Conservation (phyloP, 2,113 vertebrate genomes). For the Mus spicilegus region DNA sequence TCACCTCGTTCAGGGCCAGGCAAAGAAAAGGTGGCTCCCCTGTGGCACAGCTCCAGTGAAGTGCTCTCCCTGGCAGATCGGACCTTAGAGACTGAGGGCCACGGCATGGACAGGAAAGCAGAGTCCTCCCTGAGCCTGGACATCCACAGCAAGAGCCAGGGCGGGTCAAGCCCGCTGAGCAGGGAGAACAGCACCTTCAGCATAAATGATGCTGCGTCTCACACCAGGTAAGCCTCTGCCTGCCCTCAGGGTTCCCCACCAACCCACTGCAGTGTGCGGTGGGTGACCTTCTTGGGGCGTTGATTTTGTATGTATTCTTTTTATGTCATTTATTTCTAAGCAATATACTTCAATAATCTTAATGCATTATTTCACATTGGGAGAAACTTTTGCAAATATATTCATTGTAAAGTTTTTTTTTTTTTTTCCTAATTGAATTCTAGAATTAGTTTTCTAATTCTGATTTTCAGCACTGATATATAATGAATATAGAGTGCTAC, state of each 20-base stretch:
- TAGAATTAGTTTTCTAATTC: constrained; percentile 40
- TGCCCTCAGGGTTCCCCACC: background rate
- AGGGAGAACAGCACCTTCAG: constrained; percentile 95
- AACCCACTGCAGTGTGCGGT: rapidly evolving
- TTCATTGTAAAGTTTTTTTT: constrained; percentile 21
- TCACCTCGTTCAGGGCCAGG: constrained; percentile 86
- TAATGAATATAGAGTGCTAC: background rate
- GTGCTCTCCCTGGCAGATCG: constrained; percentile 91
- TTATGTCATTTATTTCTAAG: background rate
- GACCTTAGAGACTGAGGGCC: constrained; percentile 89
- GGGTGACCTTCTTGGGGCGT: background rate
- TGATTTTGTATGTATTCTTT: background rate
- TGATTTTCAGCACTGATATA: constrained; percentile 1
- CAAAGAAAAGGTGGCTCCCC: constrained; percentile 91
- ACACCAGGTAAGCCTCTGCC: constrained; percentile 90
- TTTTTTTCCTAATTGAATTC: background rate
- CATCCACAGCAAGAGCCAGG: constrained; percentile 89
- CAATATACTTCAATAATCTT: background rate
- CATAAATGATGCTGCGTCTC: constrained; percentile 92
- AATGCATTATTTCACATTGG: background rate
- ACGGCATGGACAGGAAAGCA: constrained; percentile 87
- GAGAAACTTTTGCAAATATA: constrained; percentile 7
- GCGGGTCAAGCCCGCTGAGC: constrained; percentile 90
- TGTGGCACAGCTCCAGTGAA: constrained; percentile 95
- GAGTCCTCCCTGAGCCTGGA: constrained; percentile 91